A percentile compares a stretch with the other conserved stretches of the same genome.
Conservation (phyloP, 2,888 invertebrate species). For the Diaperis boleti region DNA sequence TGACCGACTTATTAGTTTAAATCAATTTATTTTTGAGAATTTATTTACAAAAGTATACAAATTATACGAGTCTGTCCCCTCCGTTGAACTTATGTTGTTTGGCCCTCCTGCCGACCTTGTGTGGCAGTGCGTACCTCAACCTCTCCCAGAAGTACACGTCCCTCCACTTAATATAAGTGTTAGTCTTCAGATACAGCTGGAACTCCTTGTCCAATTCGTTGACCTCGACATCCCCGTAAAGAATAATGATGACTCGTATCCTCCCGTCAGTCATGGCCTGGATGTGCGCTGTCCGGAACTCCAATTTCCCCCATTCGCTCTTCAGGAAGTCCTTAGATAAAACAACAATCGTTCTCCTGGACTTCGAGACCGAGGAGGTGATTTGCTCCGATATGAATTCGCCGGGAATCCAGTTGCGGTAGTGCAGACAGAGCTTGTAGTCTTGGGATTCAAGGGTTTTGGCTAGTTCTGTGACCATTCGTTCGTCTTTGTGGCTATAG, state of each 20-base stretch:
- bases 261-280: conserved; percentile 47
- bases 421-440: conserved; percentile 78
- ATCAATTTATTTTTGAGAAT: too few species aligned
- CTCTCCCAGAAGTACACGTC: conserved; percentile 86
- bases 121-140: conserved; percentile 78
- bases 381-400: conserved; percentile 80
- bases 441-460: conserved; percentile 76
- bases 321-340: conserved; percentile 78
- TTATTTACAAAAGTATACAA: too few species aligned
- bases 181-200: conserved; percentile 77
- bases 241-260: conserved; percentile 74
- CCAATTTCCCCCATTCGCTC: conserved; percentile 80
- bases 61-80: too few species aligned
- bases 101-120: conserved; percentile 58
- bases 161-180: conserved; percentile 84
- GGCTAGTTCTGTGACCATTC: conserved; percentile 75
- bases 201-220: conserved; percentile 74
- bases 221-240: conserved; percentile 76
- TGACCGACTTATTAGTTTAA: too few species aligned
- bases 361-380: conserved; percentile 75
- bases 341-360: conserved; percentile 76
- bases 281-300: conserved; percentile 78
- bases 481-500: conserved; percentile 81
- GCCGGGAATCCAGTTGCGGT: conserved; percentile 79
- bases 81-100: too few species aligned